Conservation (phyloP, 2,888 invertebrate species). For the Tortrix viridana region DNA sequence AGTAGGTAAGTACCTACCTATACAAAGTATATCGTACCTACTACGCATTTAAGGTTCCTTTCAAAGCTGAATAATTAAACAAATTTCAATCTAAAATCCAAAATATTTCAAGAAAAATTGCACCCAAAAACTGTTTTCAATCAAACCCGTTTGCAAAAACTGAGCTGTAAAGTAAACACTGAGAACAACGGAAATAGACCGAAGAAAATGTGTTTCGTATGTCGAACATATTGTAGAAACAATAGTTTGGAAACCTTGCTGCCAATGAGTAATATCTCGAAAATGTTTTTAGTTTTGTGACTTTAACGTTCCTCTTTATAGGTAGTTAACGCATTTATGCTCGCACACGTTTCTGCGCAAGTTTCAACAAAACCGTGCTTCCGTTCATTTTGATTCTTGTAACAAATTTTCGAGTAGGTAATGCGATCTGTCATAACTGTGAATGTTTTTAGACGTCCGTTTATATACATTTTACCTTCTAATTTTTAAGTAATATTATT, state of each 20-base stretch:
- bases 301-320: constrained; percentile 57
- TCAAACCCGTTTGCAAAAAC: constrained; percentile 68
- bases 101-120: constrained; percentile 2
- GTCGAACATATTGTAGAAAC: constrained; percentile 70
- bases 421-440: neutral
- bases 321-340: constrained; percentile 54
- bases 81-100: neutral
- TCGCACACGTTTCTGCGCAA: constrained; percentile 43
- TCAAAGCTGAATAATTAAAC: neutral
- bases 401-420: constrained; percentile 4
- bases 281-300: constrained; percentile 64
- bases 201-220: constrained; percentile 67
- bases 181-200: constrained; percentile 72
- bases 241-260: constrained; percentile 62
- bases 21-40: constrained; percentile 15
- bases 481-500: neutral
- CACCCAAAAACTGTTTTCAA: constrained; percentile 52
- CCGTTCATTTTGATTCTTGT: constrained; percentile 12
- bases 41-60: neutral
- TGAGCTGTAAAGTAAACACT: constrained; percentile 64
- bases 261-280: constrained; percentile 67
- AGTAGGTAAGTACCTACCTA: neutral
- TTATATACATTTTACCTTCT: no score
- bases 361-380: constrained; percentile 43
- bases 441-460: neutral